Base-by-base conservation (phyloP, 2,797 vertebrate genomes). In the Myiothlypis chrysogaster region DNA sequence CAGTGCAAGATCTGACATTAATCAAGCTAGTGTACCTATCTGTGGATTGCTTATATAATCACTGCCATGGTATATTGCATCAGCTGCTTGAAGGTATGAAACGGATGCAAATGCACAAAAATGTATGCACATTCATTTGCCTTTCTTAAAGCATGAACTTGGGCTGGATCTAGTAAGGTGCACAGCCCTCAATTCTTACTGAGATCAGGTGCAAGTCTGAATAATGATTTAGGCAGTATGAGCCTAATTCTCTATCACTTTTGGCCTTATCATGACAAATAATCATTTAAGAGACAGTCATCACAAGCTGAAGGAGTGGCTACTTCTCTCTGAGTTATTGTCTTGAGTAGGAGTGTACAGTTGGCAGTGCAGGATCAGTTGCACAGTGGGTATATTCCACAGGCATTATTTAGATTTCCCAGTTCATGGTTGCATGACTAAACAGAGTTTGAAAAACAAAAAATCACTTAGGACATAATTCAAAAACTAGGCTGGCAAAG, bases 81-180 rank as follows among this genome's bases (percentile, higher is more conserved):
- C 80, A 91, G 63, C 57, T 93, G 39, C 66, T 69, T 65, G 28
- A 24, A 72, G 35, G 22, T 55, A 65, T 9, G 59, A 95, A 93
- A 44, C 39, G 79, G 65, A 87, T 79, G 90, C 44, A 92, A 94
- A 93, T 84, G 24, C 30, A 66, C 18, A 89, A 76, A 89, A 90
- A 91, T 49, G 55, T 59, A 93, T 94, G 63, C 59, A 90, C 52
- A 90, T 87, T 86, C 63, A 88, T 94, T 89, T 91, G 21, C 46
- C 63, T 60, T 79, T 82, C 81, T 43, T 61, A 61, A 72, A 65
- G 27, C 49, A 23, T 11, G 19, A 13, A 27, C 15, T 76, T 47
- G 32, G 30, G 32, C 32, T 79, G 55, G 30, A 78, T 69, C 25
- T 59, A 56, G 28, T n/a, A 43, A 50, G 10, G 17, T 55, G 21